These are phyloP conservation scores for Paracyprichromis sp. DNA, from an alignment of 2,113 vertebrate genomes.

Conservation along the genomic window DNA sequence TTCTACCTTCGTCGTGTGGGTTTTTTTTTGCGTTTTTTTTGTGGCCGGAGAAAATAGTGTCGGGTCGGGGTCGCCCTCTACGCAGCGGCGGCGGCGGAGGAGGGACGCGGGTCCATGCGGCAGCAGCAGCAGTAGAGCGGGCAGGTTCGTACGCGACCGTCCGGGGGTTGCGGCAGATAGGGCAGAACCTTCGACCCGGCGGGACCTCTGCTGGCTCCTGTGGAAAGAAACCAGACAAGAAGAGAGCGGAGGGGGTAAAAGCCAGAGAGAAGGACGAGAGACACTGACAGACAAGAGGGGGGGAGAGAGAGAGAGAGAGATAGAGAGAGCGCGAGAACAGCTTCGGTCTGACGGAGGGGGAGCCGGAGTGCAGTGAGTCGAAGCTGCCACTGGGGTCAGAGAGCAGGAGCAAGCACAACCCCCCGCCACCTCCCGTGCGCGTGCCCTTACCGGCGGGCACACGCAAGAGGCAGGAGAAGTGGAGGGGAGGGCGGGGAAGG, in stretches of 20 bases:
- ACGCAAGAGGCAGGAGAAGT: neutral
- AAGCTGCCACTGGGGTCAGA: constrained; percentile 91
- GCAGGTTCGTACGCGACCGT: constrained; percentile 33
- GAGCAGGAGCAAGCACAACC: constrained; percentile 77
- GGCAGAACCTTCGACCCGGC: constrained; percentile 88
- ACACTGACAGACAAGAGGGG: constrained; percentile 44
- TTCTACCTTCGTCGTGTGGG: constrained; percentile 61
- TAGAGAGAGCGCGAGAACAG: constrained; percentile 23
- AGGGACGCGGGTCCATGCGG: constrained; percentile 78
- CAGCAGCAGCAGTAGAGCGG: constrained; percentile 27
- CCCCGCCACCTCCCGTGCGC: constrained; percentile 63
- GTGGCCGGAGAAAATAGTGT: constrained; percentile 59
- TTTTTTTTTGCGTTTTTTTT: neutral
- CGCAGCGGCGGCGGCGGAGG: constrained; percentile 38
- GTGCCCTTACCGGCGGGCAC: constrained; percentile 35
- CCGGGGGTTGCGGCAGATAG: constrained; percentile 67
- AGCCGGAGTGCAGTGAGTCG: constrained; percentile 79
- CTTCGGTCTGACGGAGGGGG: constrained; percentile 53
- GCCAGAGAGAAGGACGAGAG: constrained; percentile 29
- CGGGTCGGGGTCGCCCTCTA: constrained; percentile 82
- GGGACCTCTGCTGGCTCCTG: constrained; percentile 75
- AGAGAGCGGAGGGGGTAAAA: constrained; percentile 26
- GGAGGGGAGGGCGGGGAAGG: neutral
- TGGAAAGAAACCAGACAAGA: constrained; percentile 62
- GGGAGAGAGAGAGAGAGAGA: neutral